Base-by-base conservation (phyloP, 2,888 invertebrate species). In the Minunthozetes semirufus region DNA sequence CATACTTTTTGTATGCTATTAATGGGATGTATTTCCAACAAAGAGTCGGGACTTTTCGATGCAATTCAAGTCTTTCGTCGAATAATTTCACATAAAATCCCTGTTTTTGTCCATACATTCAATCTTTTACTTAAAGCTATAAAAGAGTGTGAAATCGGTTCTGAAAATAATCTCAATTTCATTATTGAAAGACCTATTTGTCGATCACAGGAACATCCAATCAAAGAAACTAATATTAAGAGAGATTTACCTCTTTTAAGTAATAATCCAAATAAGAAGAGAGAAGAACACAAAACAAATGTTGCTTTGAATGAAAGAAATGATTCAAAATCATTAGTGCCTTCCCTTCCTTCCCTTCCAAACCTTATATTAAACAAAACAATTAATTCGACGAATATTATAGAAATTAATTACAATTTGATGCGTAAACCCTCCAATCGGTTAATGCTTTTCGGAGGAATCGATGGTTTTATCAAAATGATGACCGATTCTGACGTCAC, bases 21-120 rank as follows among this genome's bases (percentile, higher is more conserved):
- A 5, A 92, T 92, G 82, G 92, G 91, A 5, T 93, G 94, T 81
- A 89, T 93, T 74, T 85, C 88, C 25, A 89, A 96, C 81, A 88
- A 87, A 81, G 85, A 89, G 72, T 87, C 88, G 79, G 96, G 97
- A 0, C 89, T 95, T 80, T 86, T 89, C 77, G 89, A 92, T 85
- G 90, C 90, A 25, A 83, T 96, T 2, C 82, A 90, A 75, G 83
- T 93, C n/a, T 95, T 94, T 94, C 88, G 90, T 72, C 89, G 90
- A 85, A 89, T 95, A 88, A 82, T 88, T 38, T 83, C 85, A 63
- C 84, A 86, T 80, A 86, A 84, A 66, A 85, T 93, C 59, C 85
- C 83, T 63, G 93, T 94, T 0, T 87, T 87, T 80, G 83, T 90
- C 75, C 89, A 86, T 80, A 88, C 89, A 1, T 96, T 90, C 81